phyloP scores from a whole-genome alignment of 2,113 vertebrate species.

The Todiramphus chloris region DNA sequence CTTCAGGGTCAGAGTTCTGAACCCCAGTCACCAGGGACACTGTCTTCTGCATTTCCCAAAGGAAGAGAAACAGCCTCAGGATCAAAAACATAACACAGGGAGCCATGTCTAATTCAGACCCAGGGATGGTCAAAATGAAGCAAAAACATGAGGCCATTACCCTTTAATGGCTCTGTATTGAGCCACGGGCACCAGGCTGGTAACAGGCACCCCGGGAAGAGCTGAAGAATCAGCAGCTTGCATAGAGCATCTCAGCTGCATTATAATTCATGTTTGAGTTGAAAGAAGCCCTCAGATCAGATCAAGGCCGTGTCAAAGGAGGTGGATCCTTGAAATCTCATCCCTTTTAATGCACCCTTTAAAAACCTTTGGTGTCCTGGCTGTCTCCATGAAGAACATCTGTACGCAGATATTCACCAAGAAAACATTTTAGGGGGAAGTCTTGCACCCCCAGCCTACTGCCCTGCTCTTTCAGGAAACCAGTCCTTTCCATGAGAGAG shows the following conservation, averaged over 20 bases:
- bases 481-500: background rate
- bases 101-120: background rate
- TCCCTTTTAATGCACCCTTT: background rate
- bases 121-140: background rate
- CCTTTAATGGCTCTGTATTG: fast-evolving
- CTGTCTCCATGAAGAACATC: background rate
- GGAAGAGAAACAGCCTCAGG: background rate
- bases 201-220: background rate
- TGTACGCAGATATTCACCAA: background rate
- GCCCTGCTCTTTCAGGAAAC: background rate
- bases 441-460: background rate
- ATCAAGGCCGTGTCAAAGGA: background rate
- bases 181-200: background rate
- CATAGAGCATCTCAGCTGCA: background rate
- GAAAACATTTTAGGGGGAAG: background rate
- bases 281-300: background rate
- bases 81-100: background rate
- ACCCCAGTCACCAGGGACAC: background rate
- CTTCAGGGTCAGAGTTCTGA: background rate
- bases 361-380: background rate
- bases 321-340: background rate
- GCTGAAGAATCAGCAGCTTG: background rate
- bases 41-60: background rate
- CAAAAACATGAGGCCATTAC: background rate
- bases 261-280: background rate